Conservation (phyloP, 1,140 invertebrate genomes). For the Drosophila prosaltans region DNA sequence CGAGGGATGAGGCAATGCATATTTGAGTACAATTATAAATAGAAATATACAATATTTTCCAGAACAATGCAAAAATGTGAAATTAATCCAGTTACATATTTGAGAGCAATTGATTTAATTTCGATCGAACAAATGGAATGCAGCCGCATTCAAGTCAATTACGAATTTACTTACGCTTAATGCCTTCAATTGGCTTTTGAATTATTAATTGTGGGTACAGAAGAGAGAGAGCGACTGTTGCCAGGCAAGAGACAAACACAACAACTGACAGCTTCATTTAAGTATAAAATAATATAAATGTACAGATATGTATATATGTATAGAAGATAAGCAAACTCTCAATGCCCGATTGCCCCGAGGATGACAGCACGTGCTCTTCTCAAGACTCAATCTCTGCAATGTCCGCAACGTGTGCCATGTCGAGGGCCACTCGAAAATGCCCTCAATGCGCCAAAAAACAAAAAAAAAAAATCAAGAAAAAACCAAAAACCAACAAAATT, state of each 20-base stretch:
- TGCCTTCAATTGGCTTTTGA: constrained; percentile 80
- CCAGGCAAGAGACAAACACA: neutral
- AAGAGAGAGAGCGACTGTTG: neutral
- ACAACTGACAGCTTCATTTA: constrained; percentile 9
- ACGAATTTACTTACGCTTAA: constrained; percentile 77
- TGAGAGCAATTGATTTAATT: constrained; percentile 70
- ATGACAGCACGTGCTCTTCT: constrained; percentile 47
- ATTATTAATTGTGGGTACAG: constrained; percentile 74
- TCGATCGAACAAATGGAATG: constrained; percentile 74
- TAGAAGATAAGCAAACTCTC: constrained; percentile 13
- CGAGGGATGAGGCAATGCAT: no score
- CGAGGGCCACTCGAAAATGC: constrained; percentile 46
- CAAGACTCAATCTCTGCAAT: constrained; percentile 7
- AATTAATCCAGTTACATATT: constrained; percentile 28
- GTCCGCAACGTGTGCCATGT: constrained; percentile 17
- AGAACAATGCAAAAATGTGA: constrained; percentile 18
- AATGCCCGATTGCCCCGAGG: constrained; percentile 54
- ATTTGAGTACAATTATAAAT: neutral
- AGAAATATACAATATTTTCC: constrained; percentile 26
- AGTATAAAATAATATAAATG: constrained; percentile 9
- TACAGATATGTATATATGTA: neutral
- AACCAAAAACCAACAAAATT: neutral
- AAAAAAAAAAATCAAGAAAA: constrained; percentile 9
- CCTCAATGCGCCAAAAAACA: constrained; percentile 58
- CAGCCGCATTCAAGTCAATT: constrained; percentile 61